Evolutionary conservation across 2,888 invertebrate species (phyloP), one percentile per base, ranked within the genome.

Genomic region (Hesperia comma): DNA sequence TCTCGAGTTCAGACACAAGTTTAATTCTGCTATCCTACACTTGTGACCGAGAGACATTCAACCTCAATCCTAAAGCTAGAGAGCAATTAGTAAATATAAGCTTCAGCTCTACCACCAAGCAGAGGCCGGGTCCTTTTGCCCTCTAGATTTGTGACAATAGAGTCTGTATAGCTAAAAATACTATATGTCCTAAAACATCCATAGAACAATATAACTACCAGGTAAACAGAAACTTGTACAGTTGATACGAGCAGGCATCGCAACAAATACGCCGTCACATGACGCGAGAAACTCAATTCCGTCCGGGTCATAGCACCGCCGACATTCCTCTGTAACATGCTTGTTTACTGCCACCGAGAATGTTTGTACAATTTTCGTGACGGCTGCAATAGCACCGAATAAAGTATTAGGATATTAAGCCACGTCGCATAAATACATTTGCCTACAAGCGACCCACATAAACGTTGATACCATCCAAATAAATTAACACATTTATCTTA

Each of bases 371-470:
- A 37, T 60, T 60, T 61, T 33, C 46, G 60, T 60, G 49, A 61
- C 37, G 33, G 49, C 46, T 19, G 19, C 33, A 56, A 37, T 37
- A 17, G 32, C 37, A 56, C 17, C 17, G 56, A 41, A 57, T 57
- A 57, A 57, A 57, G 56, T 57, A 57, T 57, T 33, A 57, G 56
- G 37, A 37, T 57, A 55, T 57, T 40, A 37, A 8, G 54, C 33
- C 54, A 33, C 33, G 54, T 54, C 54, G 14, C 54, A 54, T 33
- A 54, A 54, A 54, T 33, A 54, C 54, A 33, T 33, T 54, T 54
- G 54, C 32, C 54, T 32, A 54, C 54, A 54, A 54, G 54, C 54
- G 33, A 33, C 54, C 54, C 54, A 54, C 33, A 54, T 54, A 26
- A 51, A 33, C 17, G 54, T 54, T 54, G 54, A 33, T 54, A 54